These are phyloP conservation scores for Eumaeus atala DNA, from an alignment of 1,140 invertebrate genomes.

Conservation along the genomic window DNA sequence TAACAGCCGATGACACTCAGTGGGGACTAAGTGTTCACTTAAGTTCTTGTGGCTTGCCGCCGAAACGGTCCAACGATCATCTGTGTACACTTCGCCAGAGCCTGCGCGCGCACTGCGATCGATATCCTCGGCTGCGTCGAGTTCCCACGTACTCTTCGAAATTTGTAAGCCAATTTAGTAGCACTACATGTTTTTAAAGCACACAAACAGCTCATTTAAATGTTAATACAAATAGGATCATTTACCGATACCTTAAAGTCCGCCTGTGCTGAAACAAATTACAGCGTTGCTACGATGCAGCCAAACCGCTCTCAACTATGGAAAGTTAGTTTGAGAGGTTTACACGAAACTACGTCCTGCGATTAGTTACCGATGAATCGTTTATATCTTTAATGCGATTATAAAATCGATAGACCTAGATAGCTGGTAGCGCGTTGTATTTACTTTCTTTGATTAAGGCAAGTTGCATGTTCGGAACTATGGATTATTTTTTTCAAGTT, in stretches of 20 bases:
- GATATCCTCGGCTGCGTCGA: constrained; percentile 56
- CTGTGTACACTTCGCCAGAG: constrained; percentile 60
- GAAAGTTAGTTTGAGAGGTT: background rate
- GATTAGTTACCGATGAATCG: background rate
- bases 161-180: constrained; percentile 40
- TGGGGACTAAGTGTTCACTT: constrained; percentile 56
- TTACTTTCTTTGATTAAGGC: background rate
- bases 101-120: constrained; percentile 69
- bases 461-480: background rate
- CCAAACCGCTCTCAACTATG: no score
- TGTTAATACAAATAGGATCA: background rate
- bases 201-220: background rate
- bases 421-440: background rate
- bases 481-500: background rate
- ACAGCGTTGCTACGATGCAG: background rate
- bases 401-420: constrained; percentile 5
- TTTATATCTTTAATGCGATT: constrained; percentile 1
- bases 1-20: constrained; percentile 49
- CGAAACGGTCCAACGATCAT: constrained; percentile 55
- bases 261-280: no score
- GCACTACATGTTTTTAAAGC: constrained; percentile 15
- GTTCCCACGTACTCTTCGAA: constrained; percentile 50
- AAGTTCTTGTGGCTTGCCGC: constrained; percentile 52
- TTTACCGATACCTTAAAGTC: no score
- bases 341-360: background rate